Conservation (phyloP, 2,888 invertebrate species). For the Pomacea canaliculata region DNA sequence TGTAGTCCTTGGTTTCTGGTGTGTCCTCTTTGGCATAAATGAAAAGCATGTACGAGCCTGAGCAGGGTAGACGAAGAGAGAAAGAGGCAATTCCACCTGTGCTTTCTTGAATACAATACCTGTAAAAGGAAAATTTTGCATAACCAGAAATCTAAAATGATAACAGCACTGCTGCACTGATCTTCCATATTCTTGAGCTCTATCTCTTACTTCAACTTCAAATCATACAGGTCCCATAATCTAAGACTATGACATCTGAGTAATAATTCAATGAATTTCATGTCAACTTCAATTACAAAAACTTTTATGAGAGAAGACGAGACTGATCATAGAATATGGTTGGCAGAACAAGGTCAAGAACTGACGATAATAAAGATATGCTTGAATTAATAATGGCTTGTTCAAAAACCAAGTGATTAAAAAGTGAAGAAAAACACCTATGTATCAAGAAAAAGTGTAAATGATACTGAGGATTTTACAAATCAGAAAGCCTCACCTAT, state of each 20-base stretch:
- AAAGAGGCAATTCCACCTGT: conserved; percentile 67
- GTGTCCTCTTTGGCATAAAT: conserved; percentile 69
- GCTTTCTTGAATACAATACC: conserved; percentile 68
- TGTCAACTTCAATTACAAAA: not conserved
- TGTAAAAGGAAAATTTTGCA: not conserved
- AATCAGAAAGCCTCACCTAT: conserved; percentile 36
- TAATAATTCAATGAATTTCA: not conserved
- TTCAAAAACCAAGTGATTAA: no score
- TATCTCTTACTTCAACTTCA: not conserved
- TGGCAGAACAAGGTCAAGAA: no score
- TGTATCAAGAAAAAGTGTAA: not conserved
- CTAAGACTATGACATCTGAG: not conserved
- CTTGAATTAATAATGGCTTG: no score
- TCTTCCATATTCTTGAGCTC: not conserved
- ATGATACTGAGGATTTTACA: not conserved
- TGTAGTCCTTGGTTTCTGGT: conserved; percentile 66
- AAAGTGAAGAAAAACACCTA: no score
- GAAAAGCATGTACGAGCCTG: conserved; percentile 67
- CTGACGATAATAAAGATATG: no score
- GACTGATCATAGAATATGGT: no score
- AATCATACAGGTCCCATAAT: not conserved
- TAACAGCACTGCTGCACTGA: no score
- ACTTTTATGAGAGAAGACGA: not conserved
- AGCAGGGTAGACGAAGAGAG: conserved; percentile 66
- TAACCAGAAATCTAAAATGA: not conserved